Evolutionary conservation across 2,888 invertebrate genomes (phyloP).

Genomic region (Nephrotoma flavescens): DNA sequence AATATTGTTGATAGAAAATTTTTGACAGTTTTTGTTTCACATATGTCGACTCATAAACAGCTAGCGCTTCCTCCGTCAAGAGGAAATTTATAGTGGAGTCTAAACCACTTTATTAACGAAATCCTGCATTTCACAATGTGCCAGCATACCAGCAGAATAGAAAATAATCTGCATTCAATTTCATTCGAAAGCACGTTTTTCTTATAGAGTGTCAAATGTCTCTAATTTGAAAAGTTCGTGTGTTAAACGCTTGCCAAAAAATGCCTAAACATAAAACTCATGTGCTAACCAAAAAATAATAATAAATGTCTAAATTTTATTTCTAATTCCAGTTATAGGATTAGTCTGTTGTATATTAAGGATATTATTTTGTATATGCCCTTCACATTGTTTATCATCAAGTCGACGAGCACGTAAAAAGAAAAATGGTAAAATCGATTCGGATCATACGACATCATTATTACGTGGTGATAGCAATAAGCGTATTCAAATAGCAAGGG

Average conservation of each 20-base stretch:
- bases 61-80: no score
- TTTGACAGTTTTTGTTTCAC: no score
- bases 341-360: slow-evolving; percentile 70
- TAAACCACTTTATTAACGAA: no score
- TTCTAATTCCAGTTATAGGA: slow-evolving; percentile 42
- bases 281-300: background rate
- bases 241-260: background rate
- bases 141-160: no score
- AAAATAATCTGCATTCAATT: no score
- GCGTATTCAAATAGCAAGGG: slow-evolving; percentile 29
- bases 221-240: background rate
- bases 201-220: background rate
- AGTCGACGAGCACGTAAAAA: slow-evolving; percentile 46
- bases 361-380: slow-evolving; percentile 70
- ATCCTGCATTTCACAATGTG: no score
- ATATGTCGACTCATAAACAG: no score
- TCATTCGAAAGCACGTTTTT: no score
- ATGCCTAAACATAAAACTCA: background rate
- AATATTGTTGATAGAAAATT: no score
- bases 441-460: slow-evolving; percentile 32
- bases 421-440: slow-evolving; percentile 31
- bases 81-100: no score
- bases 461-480: slow-evolving; percentile 28
- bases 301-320: background rate
- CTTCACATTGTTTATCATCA: slow-evolving; percentile 56